A percentile compares a stretch with the other conserved stretches of the same genome.
Evolutionary conservation across 2,113 vertebrate species (phyloP).

Genomic region (Cisticola juncidis): DNA sequence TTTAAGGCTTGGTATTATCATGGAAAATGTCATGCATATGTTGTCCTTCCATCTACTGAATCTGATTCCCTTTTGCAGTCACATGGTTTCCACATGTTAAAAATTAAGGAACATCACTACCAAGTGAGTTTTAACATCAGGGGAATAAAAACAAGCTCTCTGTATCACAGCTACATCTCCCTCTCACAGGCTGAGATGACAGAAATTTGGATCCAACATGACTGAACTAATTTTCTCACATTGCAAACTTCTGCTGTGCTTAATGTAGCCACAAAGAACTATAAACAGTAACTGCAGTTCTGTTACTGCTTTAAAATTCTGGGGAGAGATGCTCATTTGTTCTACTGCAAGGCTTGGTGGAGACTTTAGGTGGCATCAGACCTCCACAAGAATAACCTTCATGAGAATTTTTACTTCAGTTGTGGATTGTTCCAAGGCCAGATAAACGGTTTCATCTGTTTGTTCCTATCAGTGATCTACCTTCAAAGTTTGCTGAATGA

Average conservation of each 20-base stretch:
- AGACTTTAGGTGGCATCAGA: conserved; percentile 64
- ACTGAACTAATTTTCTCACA: not conserved
- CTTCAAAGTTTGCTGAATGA: not conserved
- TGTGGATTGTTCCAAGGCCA: not conserved
- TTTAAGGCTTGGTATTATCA: not conserved
- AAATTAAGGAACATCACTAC: not conserved
- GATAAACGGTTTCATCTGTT: not conserved
- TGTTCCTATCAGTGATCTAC: not conserved
- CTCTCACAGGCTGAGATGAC: not conserved
- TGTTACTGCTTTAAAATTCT: not conserved
- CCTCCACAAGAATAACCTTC: not conserved
- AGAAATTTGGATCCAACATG: not conserved
- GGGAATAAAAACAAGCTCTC: not conserved
- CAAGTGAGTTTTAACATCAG: not conserved
- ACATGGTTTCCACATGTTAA: not conserved
- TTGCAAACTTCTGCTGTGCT: not conserved
- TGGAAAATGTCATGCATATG: not conserved
- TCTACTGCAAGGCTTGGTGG: conserved; percentile 5
- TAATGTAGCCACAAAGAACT: not conserved
- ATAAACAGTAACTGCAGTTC: not conserved
- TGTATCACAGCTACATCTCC: not conserved
- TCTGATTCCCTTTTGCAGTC: not conserved
- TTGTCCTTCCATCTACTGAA: not conserved
- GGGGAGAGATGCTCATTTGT: not conserved
- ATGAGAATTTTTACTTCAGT: not conserved